phyloP scores from a whole-genome alignment of 1,140 invertebrate species.

The Platorchestia sp. region DNA sequence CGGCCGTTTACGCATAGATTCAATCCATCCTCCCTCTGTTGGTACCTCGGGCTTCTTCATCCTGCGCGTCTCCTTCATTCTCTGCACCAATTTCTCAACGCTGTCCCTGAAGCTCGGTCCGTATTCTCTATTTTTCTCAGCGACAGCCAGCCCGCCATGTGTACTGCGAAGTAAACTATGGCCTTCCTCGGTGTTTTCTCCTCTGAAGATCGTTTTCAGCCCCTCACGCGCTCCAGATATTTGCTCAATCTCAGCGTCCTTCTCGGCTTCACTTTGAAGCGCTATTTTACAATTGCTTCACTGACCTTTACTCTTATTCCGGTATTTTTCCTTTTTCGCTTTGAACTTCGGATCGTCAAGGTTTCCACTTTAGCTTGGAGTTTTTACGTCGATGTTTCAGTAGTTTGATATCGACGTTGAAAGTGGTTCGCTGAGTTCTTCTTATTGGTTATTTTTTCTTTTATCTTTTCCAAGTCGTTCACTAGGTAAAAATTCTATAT shows the following conservation, averaged over 20 bases:
- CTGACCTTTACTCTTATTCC: background rate
- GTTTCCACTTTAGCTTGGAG: background rate
- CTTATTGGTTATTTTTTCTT: background rate
- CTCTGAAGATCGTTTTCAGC: background rate
- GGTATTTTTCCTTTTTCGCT: background rate
- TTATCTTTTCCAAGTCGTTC: background rate
- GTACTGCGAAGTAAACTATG: background rate
- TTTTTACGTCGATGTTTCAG: background rate
- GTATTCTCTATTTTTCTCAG: background rate
- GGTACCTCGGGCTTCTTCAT: background rate
- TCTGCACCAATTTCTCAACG: background rate
- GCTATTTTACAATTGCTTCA: background rate
- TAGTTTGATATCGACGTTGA: background rate
- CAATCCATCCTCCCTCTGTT: background rate
- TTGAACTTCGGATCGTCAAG: background rate
- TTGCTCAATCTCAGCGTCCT: conserved; percentile 29
- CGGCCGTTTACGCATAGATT: background rate
- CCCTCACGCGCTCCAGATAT: background rate
- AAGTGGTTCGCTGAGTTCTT: background rate
- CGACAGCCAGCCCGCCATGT: background rate
- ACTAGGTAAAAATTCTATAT: background rate
- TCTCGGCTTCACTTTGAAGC: background rate
- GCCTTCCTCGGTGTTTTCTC: background rate
- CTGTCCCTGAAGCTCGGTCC: background rate
- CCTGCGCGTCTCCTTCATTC: background rate